Evolutionary conservation across 2,888 invertebrate genomes (phyloP), one percentile per base, ranked within the genome.

Genomic region (Macrophya annulata): DNA sequence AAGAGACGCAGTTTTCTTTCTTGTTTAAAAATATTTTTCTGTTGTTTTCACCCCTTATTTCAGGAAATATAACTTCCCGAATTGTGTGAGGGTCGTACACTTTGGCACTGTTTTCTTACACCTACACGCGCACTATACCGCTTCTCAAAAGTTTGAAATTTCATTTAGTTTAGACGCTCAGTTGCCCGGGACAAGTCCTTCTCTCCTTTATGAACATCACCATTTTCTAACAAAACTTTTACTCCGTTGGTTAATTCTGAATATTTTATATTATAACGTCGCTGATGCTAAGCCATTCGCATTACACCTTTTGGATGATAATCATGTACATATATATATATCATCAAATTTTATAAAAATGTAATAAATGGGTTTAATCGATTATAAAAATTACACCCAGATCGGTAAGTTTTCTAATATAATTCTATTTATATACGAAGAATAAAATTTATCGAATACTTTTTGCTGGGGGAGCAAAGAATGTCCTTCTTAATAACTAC

Each of bases 1-100:
- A 4, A 25, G 55, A 79, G 55, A 31, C 4, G 55, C 17, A 8
- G 59, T 31, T 43, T 25, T 77, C 48, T 59, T 74, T 31, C 55
- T 37, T 59, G 65, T 65, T 86, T 87, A 84, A 87, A 85, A 87
- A 85, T 87, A 85, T 87, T 87, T 85, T 84, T 81, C 84, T 87
- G 87, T 86, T 87, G 86, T 86, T 84, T 79, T 87, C 87, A 84
- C 81, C 84, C 82, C 48, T 84, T 85, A 85, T 86, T 87, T 86
- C 45, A 81, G 55, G 77, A 84, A 87, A 87, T 87, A 87, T 87
- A 87, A 87, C 86, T 81, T 81, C 62, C 25, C 81, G 62, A 62
- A 81, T 81, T 81, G 81, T 81, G 40, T 10, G 59, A 62, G 62
- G 43, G 59, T 40, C 21, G 81, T 81, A 81, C 81, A 43, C 81